Evolutionary conservation across 2,888 invertebrate genomes (phyloP).

Genomic region (Drosophila yooni): DNA sequence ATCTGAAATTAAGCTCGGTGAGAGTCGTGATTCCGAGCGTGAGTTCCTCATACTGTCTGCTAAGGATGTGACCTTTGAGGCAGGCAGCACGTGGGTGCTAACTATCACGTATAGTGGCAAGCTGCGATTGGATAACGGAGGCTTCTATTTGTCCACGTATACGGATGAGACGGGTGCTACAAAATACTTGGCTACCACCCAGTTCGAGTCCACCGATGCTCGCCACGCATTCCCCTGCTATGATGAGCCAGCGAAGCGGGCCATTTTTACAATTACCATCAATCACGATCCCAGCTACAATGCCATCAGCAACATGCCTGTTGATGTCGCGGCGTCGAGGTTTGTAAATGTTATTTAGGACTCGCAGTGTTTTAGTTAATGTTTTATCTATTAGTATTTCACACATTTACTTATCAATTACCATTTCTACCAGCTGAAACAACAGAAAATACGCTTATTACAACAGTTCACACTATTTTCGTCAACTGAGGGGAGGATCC

Average conservation of each 20-base stretch:
- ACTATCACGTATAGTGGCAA: constrained; percentile 87
- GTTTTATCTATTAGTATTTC: too few relatives aligned
- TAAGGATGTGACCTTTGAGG: constrained; percentile 30
- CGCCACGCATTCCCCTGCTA: constrained; percentile 91
- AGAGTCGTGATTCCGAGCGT: constrained; percentile 43
- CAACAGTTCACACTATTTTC: not conserved
- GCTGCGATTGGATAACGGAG: constrained; percentile 88
- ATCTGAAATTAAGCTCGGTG: constrained; percentile 1
- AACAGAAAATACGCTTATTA: not conserved
- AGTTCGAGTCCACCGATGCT: constrained; percentile 89
- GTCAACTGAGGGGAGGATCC: not conserved
- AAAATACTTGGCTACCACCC: constrained; percentile 87
- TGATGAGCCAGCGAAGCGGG: constrained; percentile 89
- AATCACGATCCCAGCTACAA: constrained; percentile 74
- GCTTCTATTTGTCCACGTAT: constrained; percentile 88
- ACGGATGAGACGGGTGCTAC: constrained; percentile 52
- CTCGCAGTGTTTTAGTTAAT: too few relatives aligned
- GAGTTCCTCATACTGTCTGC: constrained; percentile 76
- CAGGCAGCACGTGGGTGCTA: constrained; percentile 85
- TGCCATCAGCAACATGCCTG: constrained; percentile 86
- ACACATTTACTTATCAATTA: too few relatives aligned
- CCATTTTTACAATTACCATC: constrained; percentile 85
- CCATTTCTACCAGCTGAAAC: not conserved
- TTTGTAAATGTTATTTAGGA: constrained; percentile 18
- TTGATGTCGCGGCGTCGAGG: constrained; percentile 40